phyloP scores from a whole-genome alignment of 2,797 vertebrate genomes.

The Clarias pachynema region DNA sequence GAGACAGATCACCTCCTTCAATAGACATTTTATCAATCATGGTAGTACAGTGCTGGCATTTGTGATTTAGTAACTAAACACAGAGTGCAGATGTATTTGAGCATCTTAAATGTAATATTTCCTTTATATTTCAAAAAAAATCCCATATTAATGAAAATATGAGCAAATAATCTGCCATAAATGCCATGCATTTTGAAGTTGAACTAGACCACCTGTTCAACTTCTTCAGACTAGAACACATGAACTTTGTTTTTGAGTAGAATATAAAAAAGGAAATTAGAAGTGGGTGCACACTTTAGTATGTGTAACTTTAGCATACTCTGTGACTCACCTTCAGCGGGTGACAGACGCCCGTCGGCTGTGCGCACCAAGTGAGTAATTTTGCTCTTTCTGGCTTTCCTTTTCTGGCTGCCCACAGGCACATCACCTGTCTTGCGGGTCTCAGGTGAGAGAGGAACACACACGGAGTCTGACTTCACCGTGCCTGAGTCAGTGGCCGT shows the following conservation, averaged over 20 bases:
- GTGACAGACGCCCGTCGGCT: constrained; percentile 90
- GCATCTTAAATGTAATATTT: neutral
- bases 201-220: no score
- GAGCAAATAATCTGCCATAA: neutral
- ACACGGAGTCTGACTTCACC: constrained; percentile 76
- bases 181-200: neutral
- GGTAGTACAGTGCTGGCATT: neutral
- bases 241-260: neutral
- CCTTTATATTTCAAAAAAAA: neutral
- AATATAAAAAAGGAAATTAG: neutral
- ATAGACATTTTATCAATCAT: neutral
- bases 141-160: neutral
- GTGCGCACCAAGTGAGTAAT: constrained; percentile 96
- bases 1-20: neutral
- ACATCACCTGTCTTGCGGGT: constrained; percentile 83
- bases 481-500: constrained; percentile 16
- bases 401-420: constrained; percentile 97
- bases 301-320: neutral
- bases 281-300: neutral
- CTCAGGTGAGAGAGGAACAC: constrained; percentile 78
- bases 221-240: neutral
- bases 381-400: constrained; percentile 97
- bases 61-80: neutral
- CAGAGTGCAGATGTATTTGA: neutral
- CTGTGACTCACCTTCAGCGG: constrained; percentile 78